These are phyloP conservation scores for Hippocampus guttulatus DNA, from an alignment of 2,113 vertebrate genomes.

Conservation along the genomic window DNA sequence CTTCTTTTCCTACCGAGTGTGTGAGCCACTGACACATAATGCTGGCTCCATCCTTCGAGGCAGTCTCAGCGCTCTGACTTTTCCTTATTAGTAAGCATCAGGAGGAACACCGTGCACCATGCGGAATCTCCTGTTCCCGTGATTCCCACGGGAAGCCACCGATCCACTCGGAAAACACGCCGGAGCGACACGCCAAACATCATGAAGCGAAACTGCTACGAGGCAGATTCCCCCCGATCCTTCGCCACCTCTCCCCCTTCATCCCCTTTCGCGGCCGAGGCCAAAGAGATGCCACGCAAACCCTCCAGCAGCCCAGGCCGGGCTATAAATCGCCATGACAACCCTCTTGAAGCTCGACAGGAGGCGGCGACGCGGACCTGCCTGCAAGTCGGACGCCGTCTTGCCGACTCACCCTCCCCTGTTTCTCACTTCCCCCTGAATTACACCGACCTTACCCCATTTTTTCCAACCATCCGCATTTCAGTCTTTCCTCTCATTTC, in stretches of 20 bases:
- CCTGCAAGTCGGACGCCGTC: not conserved
- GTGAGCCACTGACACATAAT: not conserved
- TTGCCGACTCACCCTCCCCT: not conserved
- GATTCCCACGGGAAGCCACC: not conserved
- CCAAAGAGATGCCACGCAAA: slow-evolving; percentile 2
- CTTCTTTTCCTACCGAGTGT: not conserved
- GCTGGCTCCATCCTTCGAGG: not conserved
- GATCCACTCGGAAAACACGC: not conserved
- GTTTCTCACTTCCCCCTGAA: not conserved
- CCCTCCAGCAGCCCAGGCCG: not conserved
- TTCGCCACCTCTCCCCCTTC: not conserved
- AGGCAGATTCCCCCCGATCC: not conserved
- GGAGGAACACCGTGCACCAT: not conserved
- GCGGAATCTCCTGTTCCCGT: not conserved
- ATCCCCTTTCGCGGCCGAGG: not conserved
- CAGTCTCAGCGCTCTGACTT: not conserved
- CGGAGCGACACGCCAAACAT: not conserved
- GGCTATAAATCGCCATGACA: slow-evolving; percentile 1
- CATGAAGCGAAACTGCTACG: not conserved
- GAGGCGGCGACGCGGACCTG: not conserved
- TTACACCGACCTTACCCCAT: not conserved
- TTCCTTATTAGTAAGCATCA: slow-evolving; percentile 5
- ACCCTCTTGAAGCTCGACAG: not conserved
- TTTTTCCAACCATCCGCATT: not conserved
- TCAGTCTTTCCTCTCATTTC: not conserved